A percentile compares a stretch with the other conserved stretches of the same genome.
Evolutionary conservation across 1,140 invertebrate species (phyloP).

Genomic region (Argopecten irradians): DNA sequence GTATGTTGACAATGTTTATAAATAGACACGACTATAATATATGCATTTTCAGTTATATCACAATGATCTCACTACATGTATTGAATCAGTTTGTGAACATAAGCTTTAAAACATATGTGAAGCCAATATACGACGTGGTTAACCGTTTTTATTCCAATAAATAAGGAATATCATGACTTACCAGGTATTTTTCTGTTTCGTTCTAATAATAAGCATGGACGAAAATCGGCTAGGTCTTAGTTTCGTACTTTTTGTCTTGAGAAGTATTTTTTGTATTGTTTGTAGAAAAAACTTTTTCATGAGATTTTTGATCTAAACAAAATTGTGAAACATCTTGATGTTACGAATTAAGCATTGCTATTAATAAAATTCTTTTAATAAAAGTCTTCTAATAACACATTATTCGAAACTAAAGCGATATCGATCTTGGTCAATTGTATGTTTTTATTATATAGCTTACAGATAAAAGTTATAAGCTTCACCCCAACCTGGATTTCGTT

Average conservation of each 20-base stretch:
- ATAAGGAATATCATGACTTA: background rate
- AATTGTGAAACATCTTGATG: no score
- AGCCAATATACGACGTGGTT: background rate
- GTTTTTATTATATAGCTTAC: background rate
- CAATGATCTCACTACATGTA: background rate
- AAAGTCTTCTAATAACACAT: background rate
- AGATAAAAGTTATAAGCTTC: background rate
- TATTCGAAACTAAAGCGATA: background rate
- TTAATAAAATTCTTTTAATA: no score
- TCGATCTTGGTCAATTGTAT: background rate
- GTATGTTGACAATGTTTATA: no score
- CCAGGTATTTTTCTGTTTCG: background rate
- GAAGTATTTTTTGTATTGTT: no score
- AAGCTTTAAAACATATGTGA: background rate
- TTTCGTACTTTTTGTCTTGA: background rate
- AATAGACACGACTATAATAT: no score
- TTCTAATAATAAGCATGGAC: conserved; percentile 1
- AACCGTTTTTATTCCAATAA: background rate
- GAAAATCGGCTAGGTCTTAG: background rate
- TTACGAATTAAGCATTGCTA: no score
- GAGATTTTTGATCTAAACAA: no score
- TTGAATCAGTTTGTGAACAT: background rate
- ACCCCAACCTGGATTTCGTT: background rate
- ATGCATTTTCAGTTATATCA: no score
- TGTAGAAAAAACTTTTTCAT: no score